Base-by-base conservation (phyloP, 2,888 invertebrate genomes). In the Netelia melanura region DNA sequence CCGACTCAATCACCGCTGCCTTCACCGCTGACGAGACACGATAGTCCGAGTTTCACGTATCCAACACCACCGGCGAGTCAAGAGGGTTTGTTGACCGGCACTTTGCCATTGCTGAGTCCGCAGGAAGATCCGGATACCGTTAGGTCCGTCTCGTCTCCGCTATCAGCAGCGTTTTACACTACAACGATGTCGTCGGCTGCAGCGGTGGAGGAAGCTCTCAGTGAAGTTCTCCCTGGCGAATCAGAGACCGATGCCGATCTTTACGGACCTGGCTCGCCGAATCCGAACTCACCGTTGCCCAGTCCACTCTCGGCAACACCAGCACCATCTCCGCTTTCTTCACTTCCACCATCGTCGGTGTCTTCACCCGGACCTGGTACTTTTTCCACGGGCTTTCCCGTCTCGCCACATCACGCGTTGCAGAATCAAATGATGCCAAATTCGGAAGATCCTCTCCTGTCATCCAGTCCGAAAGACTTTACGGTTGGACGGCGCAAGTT, bases 1-100 rank as follows among this genome's bases (percentile, higher is more conserved):
- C 94, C 94, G 74, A 95, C 94, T 14, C 95, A 95, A 87, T 96
- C 96, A 0, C 96, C 96, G 0, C 89, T 96, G 84, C 96, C 96
- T 86, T 96, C 96, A 43, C 96, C 96, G 0, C 90, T 95, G 54
- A 94, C 95, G 23, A 93, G 95, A 85, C 95, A 95, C 89, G 95
- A 96, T 82, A 97, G 97, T n/a, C 97, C 97, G 0, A 96, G 97
- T 54, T 95, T 98, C 89, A 96, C 97, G 25, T 98, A 98, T 92
- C 98, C 98, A 2, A 98, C 98, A 9, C 98, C 98, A 25, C 98
- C 98, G 3, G 97, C 98, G 0, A 98, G 97, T 89, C 97, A 97
- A 89, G 98, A 97, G 94, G 97, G 97, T 25, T 96, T 96, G 83
- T 96, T 96, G 86, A 97, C 96, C 25, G 94, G 94, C n/a, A 93